A percentile compares a stretch with the other conserved stretches of the same genome.
These are phyloP conservation scores for Antidorcas marsupialis DNA, from an alignment of 2,113 vertebrate genomes.

Conservation along the genomic window DNA sequence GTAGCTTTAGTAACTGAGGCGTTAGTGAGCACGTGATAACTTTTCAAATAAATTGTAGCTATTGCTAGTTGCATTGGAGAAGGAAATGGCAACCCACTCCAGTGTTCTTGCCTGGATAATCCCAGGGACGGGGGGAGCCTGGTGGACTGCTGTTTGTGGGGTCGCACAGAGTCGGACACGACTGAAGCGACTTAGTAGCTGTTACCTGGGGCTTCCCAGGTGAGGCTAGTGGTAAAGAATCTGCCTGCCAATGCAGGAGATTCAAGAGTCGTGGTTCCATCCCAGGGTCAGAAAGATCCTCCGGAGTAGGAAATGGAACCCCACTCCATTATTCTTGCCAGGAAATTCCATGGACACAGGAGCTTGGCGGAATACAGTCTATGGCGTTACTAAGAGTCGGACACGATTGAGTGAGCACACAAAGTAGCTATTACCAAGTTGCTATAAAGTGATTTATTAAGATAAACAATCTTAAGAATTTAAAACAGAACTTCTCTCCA, in stretches of 20 bases:
- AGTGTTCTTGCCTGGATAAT: too few relatives aligned
- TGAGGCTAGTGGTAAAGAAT: background rate
- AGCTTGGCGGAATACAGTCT: background rate
- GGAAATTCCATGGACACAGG: background rate
- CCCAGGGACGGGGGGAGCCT: accelerated
- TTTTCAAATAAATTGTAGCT: background rate
- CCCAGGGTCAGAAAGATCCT: background rate
- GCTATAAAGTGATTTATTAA: background rate
- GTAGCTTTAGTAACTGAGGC: background rate
- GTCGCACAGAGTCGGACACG: accelerated
- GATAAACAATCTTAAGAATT: background rate
- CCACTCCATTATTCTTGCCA: background rate
- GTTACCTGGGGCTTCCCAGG: background rate
- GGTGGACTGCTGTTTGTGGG: too few relatives aligned
- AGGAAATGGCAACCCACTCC: background rate
- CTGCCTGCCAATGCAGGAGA: background rate
- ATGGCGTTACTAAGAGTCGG: background rate
- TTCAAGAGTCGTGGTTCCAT: background rate
- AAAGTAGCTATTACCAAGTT: background rate
- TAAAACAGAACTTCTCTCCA: background rate
- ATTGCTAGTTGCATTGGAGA: too few relatives aligned
- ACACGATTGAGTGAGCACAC: background rate
- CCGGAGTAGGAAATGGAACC: background rate
- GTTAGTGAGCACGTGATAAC: background rate
- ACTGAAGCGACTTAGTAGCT: background rate